Percentiles rank a stretch among this genome's conserved stretches.
Evolutionary conservation across 2,797 vertebrate genomes (phyloP).

Genomic region (Phoeniculus purpureus): DNA sequence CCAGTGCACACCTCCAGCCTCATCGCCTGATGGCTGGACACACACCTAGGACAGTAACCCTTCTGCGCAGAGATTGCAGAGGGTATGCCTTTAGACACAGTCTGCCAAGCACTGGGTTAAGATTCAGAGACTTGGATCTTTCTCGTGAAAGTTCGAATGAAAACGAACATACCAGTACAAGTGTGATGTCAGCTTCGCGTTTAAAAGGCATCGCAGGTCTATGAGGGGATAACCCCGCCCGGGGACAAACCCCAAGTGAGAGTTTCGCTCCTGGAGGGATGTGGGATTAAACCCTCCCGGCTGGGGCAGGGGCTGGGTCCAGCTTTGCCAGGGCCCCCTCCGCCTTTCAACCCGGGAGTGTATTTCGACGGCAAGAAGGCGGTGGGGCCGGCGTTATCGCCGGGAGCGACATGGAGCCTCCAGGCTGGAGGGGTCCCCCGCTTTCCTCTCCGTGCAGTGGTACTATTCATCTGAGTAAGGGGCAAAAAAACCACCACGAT

Average conservation of each 20-base stretch:
- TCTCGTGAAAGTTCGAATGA: not conserved
- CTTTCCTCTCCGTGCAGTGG: not conserved
- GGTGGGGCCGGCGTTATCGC: not conserved
- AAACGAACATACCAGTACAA: not conserved
- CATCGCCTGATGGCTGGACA: not conserved
- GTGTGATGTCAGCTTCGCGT: not conserved
- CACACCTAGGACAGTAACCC: not conserved
- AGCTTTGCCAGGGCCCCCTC: not conserved
- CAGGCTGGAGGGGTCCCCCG: not conserved
- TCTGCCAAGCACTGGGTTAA: not conserved
- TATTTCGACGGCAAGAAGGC: not conserved
- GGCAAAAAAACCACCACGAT: not conserved
- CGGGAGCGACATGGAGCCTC: not conserved
- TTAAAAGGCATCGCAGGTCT: not conserved
- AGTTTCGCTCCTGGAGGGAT: not conserved
- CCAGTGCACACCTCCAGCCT: rapidly evolving
- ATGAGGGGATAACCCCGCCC: slow-evolving; percentile 9
- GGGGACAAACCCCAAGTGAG: not conserved
- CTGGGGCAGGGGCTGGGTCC: too few relatives aligned
- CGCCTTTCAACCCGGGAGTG: not conserved
- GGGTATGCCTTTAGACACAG: rapidly evolving
- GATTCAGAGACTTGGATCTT: not conserved
- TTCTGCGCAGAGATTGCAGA: not conserved
- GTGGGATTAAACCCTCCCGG: not conserved
- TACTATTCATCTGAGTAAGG: not conserved